Evolutionary conservation across 2,797 vertebrate genomes (phyloP), one percentile per base, ranked within the genome.

Genomic region (Alfaro cultratus): DNA sequence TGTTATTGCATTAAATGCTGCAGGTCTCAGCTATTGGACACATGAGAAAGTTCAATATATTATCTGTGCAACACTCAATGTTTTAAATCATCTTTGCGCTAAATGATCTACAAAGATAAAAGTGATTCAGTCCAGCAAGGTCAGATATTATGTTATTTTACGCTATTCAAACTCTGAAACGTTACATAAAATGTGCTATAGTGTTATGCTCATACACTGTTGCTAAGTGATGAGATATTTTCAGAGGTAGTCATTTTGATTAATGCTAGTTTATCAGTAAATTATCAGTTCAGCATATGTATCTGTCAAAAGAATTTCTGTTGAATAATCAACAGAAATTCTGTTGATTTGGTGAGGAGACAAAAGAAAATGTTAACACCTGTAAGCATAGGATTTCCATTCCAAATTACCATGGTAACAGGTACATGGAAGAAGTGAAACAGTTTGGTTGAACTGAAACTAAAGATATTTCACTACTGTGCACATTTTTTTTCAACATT

Each of bases 21-120:
- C 9, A 67, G 34, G 34, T 11, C 18, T 67, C 18, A 67, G 8
- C 8, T 4, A 18, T 11, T 67, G 18, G 8, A 39, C 34, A 18
- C 34, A 12, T 12, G 36, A 41, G 10, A 41, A 68, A 68, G 21
- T 68, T 39, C 21, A 26, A 70, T 70, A 45, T 45, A n/a, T 46
- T 71, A 15, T 71, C 13, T 46, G 26, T 29, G 41, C n/a, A 3
- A 46, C 26, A 71, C n/a, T 45, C 41, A 45, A 46, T 46, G 26
- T 18, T 46, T 71, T 45, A 71, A 71, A 71, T 70, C 67, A 68
- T 43, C 21, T 29, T 71, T 46, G 26, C 43, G 9, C 13, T 46
- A 71, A 71, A n/a, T 71, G 26, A 71, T n/a, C 68, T 71, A 71
- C 6, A 16, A 46, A 71, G 43, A 71, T 18, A n/a, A 67, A 46